Evolutionary conservation across 2,113 vertebrate genomes (phyloP), one percentile per base, ranked within the genome.

Genomic region (Pelvicachromis taeniatus): DNA sequence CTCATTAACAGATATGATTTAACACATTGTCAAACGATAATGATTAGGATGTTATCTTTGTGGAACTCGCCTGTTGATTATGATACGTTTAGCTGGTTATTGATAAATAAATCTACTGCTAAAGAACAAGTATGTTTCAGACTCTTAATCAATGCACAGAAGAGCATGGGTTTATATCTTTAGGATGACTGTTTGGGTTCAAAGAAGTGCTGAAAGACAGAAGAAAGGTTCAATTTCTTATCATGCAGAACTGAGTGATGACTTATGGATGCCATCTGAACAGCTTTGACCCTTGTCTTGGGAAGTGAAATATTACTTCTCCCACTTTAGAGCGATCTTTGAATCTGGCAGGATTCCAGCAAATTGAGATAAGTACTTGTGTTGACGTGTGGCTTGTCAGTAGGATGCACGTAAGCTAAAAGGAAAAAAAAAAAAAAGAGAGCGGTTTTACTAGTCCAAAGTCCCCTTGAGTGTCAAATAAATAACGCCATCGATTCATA

Each of bases 251-350:
- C 19, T 33, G 35, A 12, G 4, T 26, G 45, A 52, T 89, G 54
- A 68, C 61, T 79, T 77, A 75, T 63, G 7, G 55, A 7, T 83
- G 61, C 17, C 59, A 17, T 21, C 2, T 48, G 45, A 83, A 40
- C 53, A 61, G 26, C 80, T 16, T 75, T 89, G 91, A 91, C 82
- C 88, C 45, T 82, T 70, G 53, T 75, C 45, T 87, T 52, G 9
- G 38, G 61, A 80, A 82, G 17, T 56, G 12, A 82, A 85, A 31
- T 35, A 9, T 75, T 48, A 56, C 38, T 48, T 35, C 38, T 83
- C 10, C 23, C 4, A 59, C n/a, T 31, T 52, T 83, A 45, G 82
- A 86, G 56, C 26, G 59, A 84, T 89, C 87, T 92, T 92, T 88
- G 78, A 88, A 65, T 84, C 70, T 53, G 75, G 8, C 38, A 31